Conservation (phyloP, 1,140 invertebrate species). For the Coenobita brevimanus region DNA sequence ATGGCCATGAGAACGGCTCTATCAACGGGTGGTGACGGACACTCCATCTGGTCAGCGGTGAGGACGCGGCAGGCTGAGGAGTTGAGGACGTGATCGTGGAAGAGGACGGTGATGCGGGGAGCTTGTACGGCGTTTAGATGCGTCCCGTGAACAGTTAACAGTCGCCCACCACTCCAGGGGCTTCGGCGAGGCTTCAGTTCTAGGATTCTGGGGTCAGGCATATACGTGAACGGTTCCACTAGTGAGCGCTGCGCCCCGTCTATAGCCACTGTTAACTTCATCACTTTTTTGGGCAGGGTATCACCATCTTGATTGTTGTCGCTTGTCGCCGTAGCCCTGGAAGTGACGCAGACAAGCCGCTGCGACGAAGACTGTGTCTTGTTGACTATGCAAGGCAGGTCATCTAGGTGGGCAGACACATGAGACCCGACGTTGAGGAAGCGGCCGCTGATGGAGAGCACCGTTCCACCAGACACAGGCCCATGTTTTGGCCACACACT, state of each 20-base stretch:
- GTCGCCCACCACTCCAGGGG: constrained; percentile 92
- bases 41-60: constrained; percentile 75
- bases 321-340: constrained; percentile 86
- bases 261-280: constrained; percentile 78
- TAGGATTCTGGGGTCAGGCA: constrained; percentile 92
- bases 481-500: constrained; percentile 89
- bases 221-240: constrained; percentile 87
- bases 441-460: constrained; percentile 90
- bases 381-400: constrained; percentile 90
- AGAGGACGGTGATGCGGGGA: constrained; percentile 67
- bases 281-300: constrained; percentile 23
- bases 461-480: constrained; percentile 94
- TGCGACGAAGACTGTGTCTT: constrained; percentile 72
- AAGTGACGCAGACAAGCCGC: constrained; percentile 81
- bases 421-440: constrained; percentile 95
- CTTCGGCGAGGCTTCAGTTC: constrained; percentile 91
- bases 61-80: constrained; percentile 73
- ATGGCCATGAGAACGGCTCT: constrained; percentile 58
- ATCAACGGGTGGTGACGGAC: constrained; percentile 74
- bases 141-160: constrained; percentile 93
- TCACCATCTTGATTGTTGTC: constrained; percentile 64
- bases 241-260: constrained; percentile 85
- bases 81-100: constrained; percentile 62
- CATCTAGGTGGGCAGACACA: constrained; percentile 90
- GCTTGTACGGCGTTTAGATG: constrained; percentile 86